These are phyloP conservation scores for human DNA, from an alignment of 2,113 vertebrate species.

Conservation along the genomic window DNA sequence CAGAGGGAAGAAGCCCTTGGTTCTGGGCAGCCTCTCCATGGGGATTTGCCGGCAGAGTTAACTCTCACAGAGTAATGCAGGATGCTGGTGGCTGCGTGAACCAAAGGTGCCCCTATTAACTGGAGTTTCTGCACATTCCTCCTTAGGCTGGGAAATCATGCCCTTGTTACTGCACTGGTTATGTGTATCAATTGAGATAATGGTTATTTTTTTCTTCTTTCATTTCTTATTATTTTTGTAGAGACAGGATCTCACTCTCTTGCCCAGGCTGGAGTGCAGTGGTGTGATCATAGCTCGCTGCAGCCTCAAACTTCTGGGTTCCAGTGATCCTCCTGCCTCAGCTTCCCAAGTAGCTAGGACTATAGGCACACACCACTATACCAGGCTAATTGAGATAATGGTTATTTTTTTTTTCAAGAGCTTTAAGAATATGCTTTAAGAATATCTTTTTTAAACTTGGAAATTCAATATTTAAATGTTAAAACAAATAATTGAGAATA, in stretches of 20 bases:
- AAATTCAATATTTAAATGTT: neutral
- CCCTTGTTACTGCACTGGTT: neutral
- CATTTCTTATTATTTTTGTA: too few species aligned
- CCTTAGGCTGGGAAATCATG: neutral
- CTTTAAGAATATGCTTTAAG: neutral
- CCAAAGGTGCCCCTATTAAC: neutral
- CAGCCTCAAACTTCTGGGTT: too few species aligned
- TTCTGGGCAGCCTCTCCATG: neutral
- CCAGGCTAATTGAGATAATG: neutral
- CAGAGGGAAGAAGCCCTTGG: neutral
- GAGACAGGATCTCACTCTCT: too few species aligned
- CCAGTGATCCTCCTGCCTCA: too few species aligned
- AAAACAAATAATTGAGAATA: neutral
- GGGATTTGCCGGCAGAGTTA: neutral
- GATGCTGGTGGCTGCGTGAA: accelerated
- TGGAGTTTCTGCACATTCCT: neutral
- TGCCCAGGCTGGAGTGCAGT: too few species aligned
- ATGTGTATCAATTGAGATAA: neutral
- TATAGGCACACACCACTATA: too few species aligned
- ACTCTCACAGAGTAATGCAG: neutral
- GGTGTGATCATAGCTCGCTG: too few species aligned
- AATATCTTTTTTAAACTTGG: neutral
- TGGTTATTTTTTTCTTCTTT: neutral
- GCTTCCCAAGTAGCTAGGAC: too few species aligned
- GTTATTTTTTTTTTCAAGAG: neutral